Evolutionary conservation across 1,140 invertebrate species (phyloP).

Genomic region (Coenobita brevimanus): DNA sequence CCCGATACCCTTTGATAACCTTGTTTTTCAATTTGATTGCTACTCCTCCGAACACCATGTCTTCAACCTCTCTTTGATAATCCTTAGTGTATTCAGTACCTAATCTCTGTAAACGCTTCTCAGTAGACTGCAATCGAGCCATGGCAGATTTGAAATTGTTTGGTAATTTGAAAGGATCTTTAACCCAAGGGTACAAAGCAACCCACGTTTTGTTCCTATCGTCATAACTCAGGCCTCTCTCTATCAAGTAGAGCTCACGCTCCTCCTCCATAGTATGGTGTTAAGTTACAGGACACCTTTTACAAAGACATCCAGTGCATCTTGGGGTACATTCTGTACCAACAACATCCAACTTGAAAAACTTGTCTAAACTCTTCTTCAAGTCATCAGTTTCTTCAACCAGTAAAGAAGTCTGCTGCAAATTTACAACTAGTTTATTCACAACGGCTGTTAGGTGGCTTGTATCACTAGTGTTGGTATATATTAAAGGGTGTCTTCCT

Average conservation of each 20-base stretch:
- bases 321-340: no score
- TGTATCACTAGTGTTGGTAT: no score
- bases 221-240: no score
- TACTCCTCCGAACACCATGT: background rate
- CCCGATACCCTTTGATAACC: background rate
- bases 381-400: background rate
- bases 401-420: background rate
- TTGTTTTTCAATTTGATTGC: background rate
- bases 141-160: constrained; percentile 14
- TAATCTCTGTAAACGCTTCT: no score
- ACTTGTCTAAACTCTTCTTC: background rate
- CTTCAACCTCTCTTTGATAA: no score
- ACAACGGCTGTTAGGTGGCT: no score
- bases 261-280: background rate
- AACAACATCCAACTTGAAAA: background rate
- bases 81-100: no score
- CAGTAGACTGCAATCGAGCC: no score
- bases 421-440: background rate
- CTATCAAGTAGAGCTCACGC: no score
- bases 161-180: background rate
- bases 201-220: background rate
- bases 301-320: no score
- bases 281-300: no score
- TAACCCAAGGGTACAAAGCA: constrained; percentile 1
- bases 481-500: background rate